Base-by-base conservation (phyloP, 92 coral and sea anemone genomes). In the Diadumene lineata region DNA sequence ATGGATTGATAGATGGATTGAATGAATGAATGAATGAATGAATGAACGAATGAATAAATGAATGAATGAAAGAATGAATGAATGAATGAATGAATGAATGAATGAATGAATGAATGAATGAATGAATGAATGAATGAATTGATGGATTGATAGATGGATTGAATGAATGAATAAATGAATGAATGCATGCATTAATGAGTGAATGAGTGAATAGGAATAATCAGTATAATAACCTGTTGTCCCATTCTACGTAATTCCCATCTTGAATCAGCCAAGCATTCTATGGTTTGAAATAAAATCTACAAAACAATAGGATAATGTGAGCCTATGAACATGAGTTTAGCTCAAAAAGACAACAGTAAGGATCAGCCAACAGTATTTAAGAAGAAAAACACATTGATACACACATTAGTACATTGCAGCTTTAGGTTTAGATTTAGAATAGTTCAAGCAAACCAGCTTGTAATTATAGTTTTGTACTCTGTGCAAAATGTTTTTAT, bases 161-260 rank as follows among this genome's bases (percentile, higher is more conserved):
- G 22, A 32, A 11, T 38, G 48, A 38, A 38, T 38, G 48, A 38
- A 38, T 38, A 13, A 13, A 38, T 38, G 48, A 38, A 38, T 38
- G 48, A 38, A 38, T 38, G 48, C 4, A 22, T 3, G 25, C 60
- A 53, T 16, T 16, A 16, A 16, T 7, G n/a, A 22, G 64, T 57
- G 64, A 13, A 23, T 26, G 27, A 64, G 8, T 43, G 7, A 64
- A 26, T 9, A 16, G 11, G 18, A 32, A 64, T 7, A 27, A n/a
- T n/a, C n/a, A n/a, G n/a, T n/a, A n/a, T n/a, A n/a, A n/a, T n/a
- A 38, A 68, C 98, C 97, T 96, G 99, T 66, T 96, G 99, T 16
- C 96, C 90, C 99, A 96, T 96, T 84, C 99, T 78, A 68, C 99
- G 88, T 29, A 96, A 76, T 70, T 96, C 99, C 99, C 99, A 96